Evolutionary conservation across 2,797 vertebrate species (phyloP).

Genomic region (Xenops minutus): DNA sequence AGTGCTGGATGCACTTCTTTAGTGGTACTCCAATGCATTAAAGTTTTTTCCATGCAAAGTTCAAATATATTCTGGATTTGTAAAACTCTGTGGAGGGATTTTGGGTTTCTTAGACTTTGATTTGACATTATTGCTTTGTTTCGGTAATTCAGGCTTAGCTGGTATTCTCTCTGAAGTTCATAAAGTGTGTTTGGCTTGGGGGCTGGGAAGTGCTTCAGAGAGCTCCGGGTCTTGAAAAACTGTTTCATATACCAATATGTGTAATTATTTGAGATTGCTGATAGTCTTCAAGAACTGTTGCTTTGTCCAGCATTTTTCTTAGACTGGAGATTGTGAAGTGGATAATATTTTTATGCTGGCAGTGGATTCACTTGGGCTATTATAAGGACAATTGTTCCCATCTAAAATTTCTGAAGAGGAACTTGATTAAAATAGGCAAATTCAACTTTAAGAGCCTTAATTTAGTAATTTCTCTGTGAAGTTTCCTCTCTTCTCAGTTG

Average conservation of each 20-base stretch:
- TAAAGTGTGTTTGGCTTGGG: background rate
- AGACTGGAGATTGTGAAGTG: background rate
- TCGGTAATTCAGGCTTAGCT: background rate
- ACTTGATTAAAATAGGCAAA: constrained; percentile 2
- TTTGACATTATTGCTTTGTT: background rate
- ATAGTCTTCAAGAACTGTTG: background rate
- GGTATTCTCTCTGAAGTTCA: background rate
- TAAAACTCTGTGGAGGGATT: background rate
- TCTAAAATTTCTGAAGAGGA: background rate
- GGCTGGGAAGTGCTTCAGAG: background rate
- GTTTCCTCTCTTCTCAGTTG: background rate
- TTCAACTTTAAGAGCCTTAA: background rate
- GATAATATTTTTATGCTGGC: background rate
- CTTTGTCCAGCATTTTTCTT: background rate
- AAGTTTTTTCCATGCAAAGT: background rate
- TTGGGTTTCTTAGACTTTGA: background rate
- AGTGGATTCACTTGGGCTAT: background rate
- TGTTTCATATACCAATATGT: background rate
- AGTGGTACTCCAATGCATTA: background rate
- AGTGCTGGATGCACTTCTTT: background rate
- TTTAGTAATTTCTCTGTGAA: constrained; percentile 18
- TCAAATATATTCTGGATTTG: background rate
- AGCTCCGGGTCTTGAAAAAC: background rate
- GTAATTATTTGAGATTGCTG: background rate
- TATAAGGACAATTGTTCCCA: background rate